Percentiles rank a stretch among this genome's conserved stretches.
Conservation (phyloP, 2,797 vertebrate genomes). For the Gastrophryne carolinensis region DNA sequence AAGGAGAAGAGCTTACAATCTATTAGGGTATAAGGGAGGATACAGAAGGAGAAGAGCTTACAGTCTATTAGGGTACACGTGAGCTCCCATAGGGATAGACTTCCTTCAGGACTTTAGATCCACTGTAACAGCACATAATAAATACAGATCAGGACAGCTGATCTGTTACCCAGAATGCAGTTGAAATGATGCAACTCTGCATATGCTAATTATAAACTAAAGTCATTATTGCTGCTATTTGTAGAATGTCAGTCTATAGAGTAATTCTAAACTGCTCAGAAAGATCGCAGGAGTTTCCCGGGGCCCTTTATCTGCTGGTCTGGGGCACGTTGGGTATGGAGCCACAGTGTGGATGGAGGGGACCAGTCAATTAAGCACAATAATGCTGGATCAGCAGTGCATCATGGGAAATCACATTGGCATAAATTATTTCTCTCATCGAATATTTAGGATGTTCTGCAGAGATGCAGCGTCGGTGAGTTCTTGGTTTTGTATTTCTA, state of each 20-base stretch:
- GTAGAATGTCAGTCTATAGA: conserved; percentile 17
- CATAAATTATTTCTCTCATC: conserved; percentile 12
- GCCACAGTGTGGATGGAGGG: not conserved
- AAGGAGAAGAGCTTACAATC: too few relatives aligned
- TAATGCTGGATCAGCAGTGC: conserved; percentile 22
- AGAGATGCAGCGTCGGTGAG: not conserved
- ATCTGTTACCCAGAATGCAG: too few relatives aligned
- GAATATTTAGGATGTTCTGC: conserved; percentile 9
- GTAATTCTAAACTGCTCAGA: not conserved
- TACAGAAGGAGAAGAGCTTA: too few relatives aligned
- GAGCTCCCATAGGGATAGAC: too few relatives aligned
- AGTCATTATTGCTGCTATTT: conserved; percentile 8
- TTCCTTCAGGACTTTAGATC: too few relatives aligned
- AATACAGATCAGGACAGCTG: too few relatives aligned
- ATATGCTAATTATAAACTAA: too few relatives aligned
- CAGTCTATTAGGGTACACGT: too few relatives aligned
- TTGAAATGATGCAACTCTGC: too few relatives aligned
- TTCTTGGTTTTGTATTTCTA: too few relatives aligned
- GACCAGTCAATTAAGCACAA: not conserved
- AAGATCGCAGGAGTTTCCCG: not conserved
- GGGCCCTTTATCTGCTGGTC: not conserved
- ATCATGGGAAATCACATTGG: not conserved
- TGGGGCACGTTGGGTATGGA: not conserved
- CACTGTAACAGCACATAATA: too few relatives aligned
- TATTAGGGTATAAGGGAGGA: too few relatives aligned